Conservation (phyloP, 2,797 vertebrate species). For the Myotis findleyi region DNA sequence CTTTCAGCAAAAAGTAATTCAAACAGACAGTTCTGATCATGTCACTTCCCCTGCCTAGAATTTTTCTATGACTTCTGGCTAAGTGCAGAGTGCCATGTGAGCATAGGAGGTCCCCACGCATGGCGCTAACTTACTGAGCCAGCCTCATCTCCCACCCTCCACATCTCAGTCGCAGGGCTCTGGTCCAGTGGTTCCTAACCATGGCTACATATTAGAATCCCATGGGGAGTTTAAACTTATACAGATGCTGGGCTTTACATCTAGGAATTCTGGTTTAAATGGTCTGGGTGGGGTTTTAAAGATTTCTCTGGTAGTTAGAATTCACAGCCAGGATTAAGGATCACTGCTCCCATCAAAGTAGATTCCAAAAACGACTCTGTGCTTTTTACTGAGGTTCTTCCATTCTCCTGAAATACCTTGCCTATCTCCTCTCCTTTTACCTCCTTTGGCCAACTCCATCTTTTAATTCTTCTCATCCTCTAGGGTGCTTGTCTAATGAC, state of each 20-base stretch:
- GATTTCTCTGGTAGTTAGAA: slow-evolving; percentile 4
- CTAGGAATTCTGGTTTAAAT: not conserved
- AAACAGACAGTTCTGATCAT: slow-evolving; percentile 17
- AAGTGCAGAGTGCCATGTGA: not conserved
- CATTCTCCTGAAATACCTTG: not conserved
- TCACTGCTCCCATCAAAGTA: not conserved
- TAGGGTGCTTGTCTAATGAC: not conserved
- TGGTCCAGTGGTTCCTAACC: not conserved
- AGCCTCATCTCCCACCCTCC: not conserved
- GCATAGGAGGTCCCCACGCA: not conserved
- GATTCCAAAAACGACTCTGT: not conserved
- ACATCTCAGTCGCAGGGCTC: not conserved
- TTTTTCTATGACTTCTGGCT: not conserved
- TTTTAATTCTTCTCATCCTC: not conserved
- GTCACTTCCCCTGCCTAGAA: not conserved
- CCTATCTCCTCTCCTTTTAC: not conserved
- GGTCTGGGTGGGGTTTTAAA: slow-evolving; percentile 18
- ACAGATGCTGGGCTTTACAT: not conserved
- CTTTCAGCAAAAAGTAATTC: slow-evolving; percentile 51
- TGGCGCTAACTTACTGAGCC: not conserved
- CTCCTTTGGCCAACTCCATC: not conserved
- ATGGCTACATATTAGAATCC: not conserved
- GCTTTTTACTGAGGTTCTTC: not conserved
- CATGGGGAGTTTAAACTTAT: not conserved
- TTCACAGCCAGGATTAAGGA: not conserved